A percentile compares a stretch with the other conserved stretches of the same genome.
These are phyloP conservation scores for Picathartes gymnocephalus DNA, from an alignment of 2,113 vertebrate genomes.

Conservation along the genomic window DNA sequence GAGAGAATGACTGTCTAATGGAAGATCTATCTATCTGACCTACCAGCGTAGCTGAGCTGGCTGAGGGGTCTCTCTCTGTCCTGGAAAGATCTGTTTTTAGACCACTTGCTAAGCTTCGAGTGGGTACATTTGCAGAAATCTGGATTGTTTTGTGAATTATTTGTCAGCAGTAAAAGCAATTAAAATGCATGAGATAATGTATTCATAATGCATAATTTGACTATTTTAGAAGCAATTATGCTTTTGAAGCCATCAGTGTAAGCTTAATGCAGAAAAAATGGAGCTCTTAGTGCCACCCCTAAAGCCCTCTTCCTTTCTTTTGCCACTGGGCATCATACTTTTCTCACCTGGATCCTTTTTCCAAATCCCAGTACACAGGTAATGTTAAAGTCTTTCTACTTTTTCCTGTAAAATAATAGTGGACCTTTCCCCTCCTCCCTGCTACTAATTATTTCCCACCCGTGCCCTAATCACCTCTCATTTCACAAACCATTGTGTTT, in stretches of 20 bases:
- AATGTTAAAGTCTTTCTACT: neutral
- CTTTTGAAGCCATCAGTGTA: conserved; percentile 8
- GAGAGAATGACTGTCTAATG: neutral
- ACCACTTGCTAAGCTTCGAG: neutral
- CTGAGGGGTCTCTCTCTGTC: neutral
- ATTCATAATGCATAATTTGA: conserved; percentile 24
- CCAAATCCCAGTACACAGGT: neutral
- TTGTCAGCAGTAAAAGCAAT: neutral
- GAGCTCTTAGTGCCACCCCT: neutral
- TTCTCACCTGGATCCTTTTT: neutral
- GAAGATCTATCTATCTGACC: neutral
- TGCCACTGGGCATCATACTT: neutral
- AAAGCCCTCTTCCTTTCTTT: neutral
- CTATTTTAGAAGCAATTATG: conserved; percentile 12
- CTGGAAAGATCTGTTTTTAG: neutral
- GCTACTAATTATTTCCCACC: neutral
- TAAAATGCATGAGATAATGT: conserved; percentile 22
- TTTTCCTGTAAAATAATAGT: neutral
- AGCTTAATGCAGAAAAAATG: conserved; percentile 5
- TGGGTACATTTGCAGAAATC: neutral
- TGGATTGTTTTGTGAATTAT: conserved; percentile 19
- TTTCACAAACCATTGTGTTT: neutral
- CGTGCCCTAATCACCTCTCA: neutral
- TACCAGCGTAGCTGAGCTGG: neutral
- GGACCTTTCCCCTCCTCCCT: fast-evolving